Percentiles rank a stretch among this genome's conserved stretches.
phyloP scores from a whole-genome alignment of 2,888 invertebrate genomes.

The Yponomeuta malinellus region DNA sequence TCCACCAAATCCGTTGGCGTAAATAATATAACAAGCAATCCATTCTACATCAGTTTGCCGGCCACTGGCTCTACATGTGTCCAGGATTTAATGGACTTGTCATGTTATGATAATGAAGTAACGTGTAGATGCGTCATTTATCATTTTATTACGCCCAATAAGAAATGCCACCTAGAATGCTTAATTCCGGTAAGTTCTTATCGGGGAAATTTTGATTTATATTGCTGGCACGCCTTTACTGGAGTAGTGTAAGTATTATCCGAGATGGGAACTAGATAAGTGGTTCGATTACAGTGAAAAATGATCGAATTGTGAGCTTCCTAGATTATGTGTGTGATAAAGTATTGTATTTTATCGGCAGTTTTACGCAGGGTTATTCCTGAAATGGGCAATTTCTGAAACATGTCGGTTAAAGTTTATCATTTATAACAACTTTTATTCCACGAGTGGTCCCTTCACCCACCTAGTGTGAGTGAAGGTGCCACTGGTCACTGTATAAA shows the following conservation, averaged over 20 bases:
- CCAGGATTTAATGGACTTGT: conserved; percentile 65
- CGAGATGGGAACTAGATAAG: conserved; percentile 6
- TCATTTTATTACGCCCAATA: conserved; percentile 51
- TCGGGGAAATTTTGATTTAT: conserved; percentile 58
- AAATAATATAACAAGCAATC: conserved; percentile 37
- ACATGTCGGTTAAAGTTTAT: no score
- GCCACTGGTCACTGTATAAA: no score
- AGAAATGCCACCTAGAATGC: conserved; percentile 40
- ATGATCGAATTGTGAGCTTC: conserved; percentile 22
- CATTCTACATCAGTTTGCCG: conserved; percentile 35
- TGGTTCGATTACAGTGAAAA: conserved; percentile 49
- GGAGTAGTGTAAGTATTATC: conserved; percentile 16
- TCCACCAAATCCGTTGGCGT: conserved; percentile 33
- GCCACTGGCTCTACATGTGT: conserved; percentile 40
- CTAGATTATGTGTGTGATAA: conserved; percentile 27
- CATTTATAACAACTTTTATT: no score
- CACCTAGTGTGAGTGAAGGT: no score
- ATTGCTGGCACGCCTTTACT: conserved; percentile 22
- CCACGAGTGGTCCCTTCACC: no score
- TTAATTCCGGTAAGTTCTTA: conserved; percentile 45
- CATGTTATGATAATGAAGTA: conserved; percentile 69
- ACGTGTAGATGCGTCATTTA: conserved; percentile 56
- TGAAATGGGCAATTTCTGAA: not conserved
- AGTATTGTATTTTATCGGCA: not conserved
- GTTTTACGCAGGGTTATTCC: not conserved